Evolutionary conservation across 2,113 vertebrate genomes (phyloP).

Genomic region (Hemicordylus capensis): DNA sequence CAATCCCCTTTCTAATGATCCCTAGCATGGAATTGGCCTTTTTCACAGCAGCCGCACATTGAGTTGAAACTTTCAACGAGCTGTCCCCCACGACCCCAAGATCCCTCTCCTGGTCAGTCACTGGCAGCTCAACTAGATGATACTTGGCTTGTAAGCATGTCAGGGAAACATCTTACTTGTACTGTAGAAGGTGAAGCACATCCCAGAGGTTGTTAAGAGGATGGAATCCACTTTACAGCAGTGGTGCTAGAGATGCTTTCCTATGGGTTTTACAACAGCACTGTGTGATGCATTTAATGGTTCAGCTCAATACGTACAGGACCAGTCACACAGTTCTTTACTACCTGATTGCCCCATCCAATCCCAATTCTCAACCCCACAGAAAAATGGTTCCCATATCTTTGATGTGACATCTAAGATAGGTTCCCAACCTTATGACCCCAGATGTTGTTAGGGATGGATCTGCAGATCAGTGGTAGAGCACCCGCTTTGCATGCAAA

Average conservation of each 20-base stretch:
- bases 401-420: neutral
- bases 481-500: too few relatives aligned
- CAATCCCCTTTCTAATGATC: too few relatives aligned
- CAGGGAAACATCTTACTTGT: neutral
- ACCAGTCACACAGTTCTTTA: neutral
- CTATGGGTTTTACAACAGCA: neutral
- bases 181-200: neutral
- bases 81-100: too few relatives aligned
- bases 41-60: too few relatives aligned
- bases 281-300: neutral
- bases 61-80: too few relatives aligned
- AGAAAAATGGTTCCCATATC: neutral
- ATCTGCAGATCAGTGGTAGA: too few relatives aligned
- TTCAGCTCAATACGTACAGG: neutral
- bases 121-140: neutral
- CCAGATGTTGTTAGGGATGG: too few relatives aligned
- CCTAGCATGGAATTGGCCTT: too few relatives aligned
- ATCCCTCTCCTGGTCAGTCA: too few relatives aligned
- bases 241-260: too few relatives aligned
- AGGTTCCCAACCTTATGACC: too few relatives aligned
- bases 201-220: neutral
- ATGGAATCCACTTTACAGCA: neutral
- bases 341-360: neutral
- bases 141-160: too few relatives aligned
- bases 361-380: neutral